Evolutionary conservation across 2,113 vertebrate genomes (phyloP), one percentile per base, ranked within the genome.

Genomic region (Stercorarius parasiticus): DNA sequence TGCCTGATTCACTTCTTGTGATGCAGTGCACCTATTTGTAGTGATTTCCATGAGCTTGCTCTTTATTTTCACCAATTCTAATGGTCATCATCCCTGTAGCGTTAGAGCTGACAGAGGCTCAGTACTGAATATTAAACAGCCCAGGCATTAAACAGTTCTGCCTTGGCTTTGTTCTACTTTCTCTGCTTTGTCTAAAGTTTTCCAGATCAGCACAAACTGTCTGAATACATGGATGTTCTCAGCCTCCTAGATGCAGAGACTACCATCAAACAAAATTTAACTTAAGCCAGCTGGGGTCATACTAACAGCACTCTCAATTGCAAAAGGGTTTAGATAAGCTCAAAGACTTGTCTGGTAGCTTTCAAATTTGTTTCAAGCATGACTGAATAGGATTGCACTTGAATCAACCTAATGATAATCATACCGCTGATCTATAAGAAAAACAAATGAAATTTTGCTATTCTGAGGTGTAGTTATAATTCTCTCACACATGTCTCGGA

Each of bases 401-500:
- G 18, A 73, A 34, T 50, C 53, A 87, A 40, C 11, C 15, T 91
- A 22, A 45, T 76, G 42, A 71, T 69, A 76, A 77, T 80, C 22
- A 65, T 74, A 89, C 30, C 16, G 59, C 18, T 38, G 10, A 64
- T 62, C 64, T 84, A 11, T 43, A 84, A 56, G n/a, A 86, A 86
- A 92, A 92, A 36, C 7, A 86, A 59, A 67, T 36, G 1, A 66
- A 50, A 84, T 74, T 34, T 50, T 73, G 12, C 13, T 67, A 3
- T 81, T 90, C 52, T 64, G 36, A 36, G 10, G 23, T 49, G 70
- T 9, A 38, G 10, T n/a, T 77, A 38, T 8, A 86, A 64, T 82
- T 66, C 1, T 70, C 13, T 93, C 20, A n/a, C 29, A 50, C 0
- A 8, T 3, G 0, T 72, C 13, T 53, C 6, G 1, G 22, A 82